Evolutionary conservation across 2,888 invertebrate species (phyloP).

Genomic region (Loripinus fragilis): DNA sequence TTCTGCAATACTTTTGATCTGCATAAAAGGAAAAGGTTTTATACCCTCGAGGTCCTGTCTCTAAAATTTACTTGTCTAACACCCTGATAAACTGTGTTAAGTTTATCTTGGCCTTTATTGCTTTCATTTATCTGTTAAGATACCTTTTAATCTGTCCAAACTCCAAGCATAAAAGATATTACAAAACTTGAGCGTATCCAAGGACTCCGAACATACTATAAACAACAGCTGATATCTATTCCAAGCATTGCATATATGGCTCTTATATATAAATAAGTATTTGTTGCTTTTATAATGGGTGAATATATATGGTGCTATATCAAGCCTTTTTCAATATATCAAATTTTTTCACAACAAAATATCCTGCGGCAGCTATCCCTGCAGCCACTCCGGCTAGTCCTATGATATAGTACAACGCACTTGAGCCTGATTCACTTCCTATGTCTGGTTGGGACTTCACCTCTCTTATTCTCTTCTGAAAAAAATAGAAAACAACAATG

Average conservation of each 20-base stretch:
- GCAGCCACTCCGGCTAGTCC: background rate
- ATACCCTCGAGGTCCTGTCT: no score
- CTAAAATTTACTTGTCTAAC: no score
- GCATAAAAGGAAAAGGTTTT: no score
- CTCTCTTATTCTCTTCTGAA: conserved; percentile 2
- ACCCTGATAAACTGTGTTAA: no score
- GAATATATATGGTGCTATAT: background rate
- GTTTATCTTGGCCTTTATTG: no score
- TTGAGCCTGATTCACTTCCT: background rate
- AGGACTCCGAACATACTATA: no score
- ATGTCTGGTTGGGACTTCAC: background rate
- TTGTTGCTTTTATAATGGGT: background rate
- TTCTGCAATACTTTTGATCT: no score
- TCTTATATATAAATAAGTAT: background rate
- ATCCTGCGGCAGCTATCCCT: conserved; percentile 9
- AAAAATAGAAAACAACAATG: background rate
- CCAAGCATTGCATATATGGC: background rate
- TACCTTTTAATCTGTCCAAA: no score
- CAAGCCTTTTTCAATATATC: background rate
- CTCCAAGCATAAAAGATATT: no score
- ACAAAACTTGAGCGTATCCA: no score
- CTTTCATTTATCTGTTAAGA: no score
- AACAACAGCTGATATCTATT: background rate
- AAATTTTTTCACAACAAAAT: conserved; percentile 8
- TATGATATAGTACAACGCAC: background rate